Evolutionary conservation across 2,888 invertebrate genomes (phyloP).

Genomic region (Alviniconcha strummeri): DNA sequence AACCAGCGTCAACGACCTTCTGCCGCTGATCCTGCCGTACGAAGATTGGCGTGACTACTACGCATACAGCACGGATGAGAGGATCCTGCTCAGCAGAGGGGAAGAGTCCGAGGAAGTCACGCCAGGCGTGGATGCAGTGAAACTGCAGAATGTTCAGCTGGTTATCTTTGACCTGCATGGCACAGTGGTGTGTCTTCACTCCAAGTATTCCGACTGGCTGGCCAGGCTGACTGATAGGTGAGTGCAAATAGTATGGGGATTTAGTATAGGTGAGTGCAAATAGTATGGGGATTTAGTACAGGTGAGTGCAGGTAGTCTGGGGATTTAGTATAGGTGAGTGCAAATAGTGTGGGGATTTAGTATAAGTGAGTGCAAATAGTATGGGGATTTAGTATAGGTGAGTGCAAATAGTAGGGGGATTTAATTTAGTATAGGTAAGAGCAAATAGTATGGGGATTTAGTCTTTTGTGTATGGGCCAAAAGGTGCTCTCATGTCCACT

Average conservation of each 20-base stretch:
- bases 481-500: too few species aligned
- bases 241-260: background rate
- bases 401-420: too few species aligned
- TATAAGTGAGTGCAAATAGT: too few species aligned
- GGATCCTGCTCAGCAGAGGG: slow-evolving; percentile 55
- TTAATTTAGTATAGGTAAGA: too few species aligned
- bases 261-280: too few species aligned
- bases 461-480: too few species aligned
- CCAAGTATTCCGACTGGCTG: slow-evolving; percentile 74
- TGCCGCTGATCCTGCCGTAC: slow-evolving; percentile 64
- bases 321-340: too few species aligned
- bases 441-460: too few species aligned
- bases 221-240: slow-evolving; percentile 68
- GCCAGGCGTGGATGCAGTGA: slow-evolving; percentile 32
- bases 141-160: slow-evolving; percentile 46
- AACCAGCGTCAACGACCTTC: slow-evolving; percentile 61
- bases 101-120: slow-evolving; percentile 26
- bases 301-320: too few species aligned
- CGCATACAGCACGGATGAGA: slow-evolving; percentile 54
- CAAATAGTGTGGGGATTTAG: too few species aligned
- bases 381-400: too few species aligned
- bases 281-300: background rate
- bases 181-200: slow-evolving; percentile 74
- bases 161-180: slow-evolving; percentile 76
- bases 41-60: slow-evolving; percentile 62